These are phyloP conservation scores for Pristionchus maxplancki DNA, from an alignment of 2,888 invertebrate species.

Conservation along the genomic window DNA sequence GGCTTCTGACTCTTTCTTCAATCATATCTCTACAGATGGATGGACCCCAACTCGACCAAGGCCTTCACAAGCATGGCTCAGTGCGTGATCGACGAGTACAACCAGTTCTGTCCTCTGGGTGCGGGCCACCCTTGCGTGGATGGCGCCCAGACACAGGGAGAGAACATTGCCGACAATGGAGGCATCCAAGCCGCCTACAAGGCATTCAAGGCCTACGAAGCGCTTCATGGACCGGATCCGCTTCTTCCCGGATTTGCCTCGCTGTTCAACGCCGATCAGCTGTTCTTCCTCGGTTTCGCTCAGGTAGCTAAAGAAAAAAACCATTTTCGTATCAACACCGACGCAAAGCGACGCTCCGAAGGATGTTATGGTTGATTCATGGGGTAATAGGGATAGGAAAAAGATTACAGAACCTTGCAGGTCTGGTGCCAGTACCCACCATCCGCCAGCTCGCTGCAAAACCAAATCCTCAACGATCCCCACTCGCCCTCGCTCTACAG, in stretches of 20 bases:
- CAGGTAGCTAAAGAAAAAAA: conserved; percentile 58
- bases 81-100: conserved; percentile 70
- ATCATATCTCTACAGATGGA: conserved; percentile 63
- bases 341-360: too few species aligned
- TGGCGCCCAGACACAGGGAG: conserved; percentile 81
- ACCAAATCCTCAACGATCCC: conserved; percentile 69
- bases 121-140: conserved; percentile 64
- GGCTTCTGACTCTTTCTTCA: not conserved
- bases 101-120: conserved; percentile 69
- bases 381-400: too few species aligned
- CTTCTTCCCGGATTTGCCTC: conserved; percentile 66
- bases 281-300: conserved; percentile 74
- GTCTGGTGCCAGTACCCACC: conserved; percentile 71
- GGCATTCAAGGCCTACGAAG: conserved; percentile 67
- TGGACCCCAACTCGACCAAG: conserved; percentile 64
- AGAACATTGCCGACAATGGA: conserved; percentile 82
- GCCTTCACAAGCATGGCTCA: conserved; percentile 66
- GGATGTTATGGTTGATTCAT: too few species aligned
- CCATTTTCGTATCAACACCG: too few species aligned
- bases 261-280: conserved; percentile 73
- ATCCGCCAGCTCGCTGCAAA: conserved; percentile 55
- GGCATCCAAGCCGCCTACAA: conserved; percentile 70
- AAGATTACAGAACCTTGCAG: too few species aligned
- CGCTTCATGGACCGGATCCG: conserved; percentile 68
- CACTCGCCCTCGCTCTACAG: conserved; percentile 73